Evolutionary conservation across 2,888 invertebrate genomes (phyloP).

Genomic region (Tinea semifulvella): DNA sequence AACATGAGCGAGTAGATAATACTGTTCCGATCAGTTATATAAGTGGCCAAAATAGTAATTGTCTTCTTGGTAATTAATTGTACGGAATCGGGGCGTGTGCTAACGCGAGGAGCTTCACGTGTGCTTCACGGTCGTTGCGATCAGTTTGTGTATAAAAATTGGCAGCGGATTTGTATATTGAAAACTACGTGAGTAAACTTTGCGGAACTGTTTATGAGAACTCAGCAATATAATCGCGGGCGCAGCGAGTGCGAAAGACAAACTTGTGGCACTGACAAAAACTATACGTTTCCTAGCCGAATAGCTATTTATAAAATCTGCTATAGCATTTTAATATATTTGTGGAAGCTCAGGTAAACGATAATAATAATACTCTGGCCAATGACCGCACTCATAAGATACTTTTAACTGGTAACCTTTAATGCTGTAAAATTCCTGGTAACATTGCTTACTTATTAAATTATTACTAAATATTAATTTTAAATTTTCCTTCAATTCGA

Average conservation of each 20-base stretch:
- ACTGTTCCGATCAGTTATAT: slow-evolving; percentile 16
- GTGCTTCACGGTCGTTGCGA: slow-evolving; percentile 41
- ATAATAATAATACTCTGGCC: no score
- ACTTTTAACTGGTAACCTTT: no score
- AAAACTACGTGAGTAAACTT: slow-evolving; percentile 5
- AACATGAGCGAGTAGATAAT: slow-evolving; percentile 55
- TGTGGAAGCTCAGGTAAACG: slow-evolving; percentile 24
- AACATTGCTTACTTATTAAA: no score
- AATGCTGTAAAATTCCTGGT: no score
- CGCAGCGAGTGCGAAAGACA: slow-evolving; percentile 37
- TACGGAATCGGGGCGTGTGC: neutral
- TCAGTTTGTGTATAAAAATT: slow-evolving; percentile 29
- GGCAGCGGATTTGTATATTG: slow-evolving; percentile 7
- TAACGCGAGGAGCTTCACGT: slow-evolving; percentile 32
- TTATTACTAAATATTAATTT: no score
- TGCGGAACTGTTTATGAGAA: slow-evolving; percentile 2
- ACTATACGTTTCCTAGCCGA: slow-evolving; percentile 28
- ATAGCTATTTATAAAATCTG: slow-evolving; percentile 46
- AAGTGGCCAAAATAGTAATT: slow-evolving; percentile 34
- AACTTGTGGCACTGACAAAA: slow-evolving; percentile 41
- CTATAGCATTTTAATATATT: slow-evolving; percentile 24
- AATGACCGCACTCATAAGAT: no score
- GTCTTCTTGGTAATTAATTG: slow-evolving; percentile 22
- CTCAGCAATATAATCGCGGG: slow-evolving; percentile 15
- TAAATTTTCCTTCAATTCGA: no score